A percentile compares a stretch with the other conserved stretches of the same genome.
Conservation (phyloP, 2,888 invertebrate genomes). For the Mimumesa dahlbomi region DNA sequence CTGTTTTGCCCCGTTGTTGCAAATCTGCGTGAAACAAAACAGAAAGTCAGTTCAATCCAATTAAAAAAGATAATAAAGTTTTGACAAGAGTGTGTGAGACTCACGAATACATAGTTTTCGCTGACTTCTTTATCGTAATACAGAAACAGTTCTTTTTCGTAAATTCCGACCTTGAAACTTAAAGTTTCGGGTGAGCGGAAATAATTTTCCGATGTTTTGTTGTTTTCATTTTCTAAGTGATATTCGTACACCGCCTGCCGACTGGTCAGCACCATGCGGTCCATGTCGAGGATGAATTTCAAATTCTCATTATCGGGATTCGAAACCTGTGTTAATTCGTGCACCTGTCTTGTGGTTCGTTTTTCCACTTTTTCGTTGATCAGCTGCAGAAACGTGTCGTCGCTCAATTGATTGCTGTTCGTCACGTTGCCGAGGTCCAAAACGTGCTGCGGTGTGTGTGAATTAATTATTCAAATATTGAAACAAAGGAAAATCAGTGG, state of each 20-base stretch:
- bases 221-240: constrained; percentile 4
- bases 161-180: constrained; percentile 65
- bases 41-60: no score
- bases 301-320: constrained; percentile 17
- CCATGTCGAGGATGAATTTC: constrained; percentile 49
- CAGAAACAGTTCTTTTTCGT: constrained; percentile 60
- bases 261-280: constrained; percentile 46
- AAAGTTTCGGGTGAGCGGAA: constrained; percentile 44
- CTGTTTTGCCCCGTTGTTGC: constrained; percentile 74
- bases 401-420: constrained; percentile 52
- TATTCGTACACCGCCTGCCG: constrained; percentile 44
- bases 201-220: constrained; percentile 12
- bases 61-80: background rate
- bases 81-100: constrained; percentile 23
- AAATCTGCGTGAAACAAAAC: constrained; percentile 65
- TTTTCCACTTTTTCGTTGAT: constrained; percentile 44
- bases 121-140: constrained; percentile 61
- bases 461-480: no score
- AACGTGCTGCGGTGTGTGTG: constrained; percentile 54
- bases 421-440: constrained; percentile 62
- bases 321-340: constrained; percentile 6
- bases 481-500: background rate
- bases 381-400: constrained; percentile 55
- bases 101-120: constrained; percentile 69
- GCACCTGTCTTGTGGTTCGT: constrained; percentile 38